Conservation (phyloP, 1,140 invertebrate species). For the Acromyrmex heyeri region DNA sequence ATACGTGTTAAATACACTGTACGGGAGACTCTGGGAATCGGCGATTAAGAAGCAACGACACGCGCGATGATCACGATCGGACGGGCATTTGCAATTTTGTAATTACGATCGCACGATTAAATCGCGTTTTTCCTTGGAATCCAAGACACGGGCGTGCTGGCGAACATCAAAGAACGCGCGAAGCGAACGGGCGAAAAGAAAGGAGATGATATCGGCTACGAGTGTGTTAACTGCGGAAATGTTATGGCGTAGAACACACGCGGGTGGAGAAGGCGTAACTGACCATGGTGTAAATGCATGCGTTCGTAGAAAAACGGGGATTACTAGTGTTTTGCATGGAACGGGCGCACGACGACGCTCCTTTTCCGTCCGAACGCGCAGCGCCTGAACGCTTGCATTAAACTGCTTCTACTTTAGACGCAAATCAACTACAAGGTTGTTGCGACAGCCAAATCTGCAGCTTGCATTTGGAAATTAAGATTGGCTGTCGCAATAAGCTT, state of each 20-base stretch:
- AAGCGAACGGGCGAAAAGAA: slow-evolving; percentile 60
- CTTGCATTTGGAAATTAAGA: too few relatives aligned
- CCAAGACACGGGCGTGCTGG: slow-evolving; percentile 64
- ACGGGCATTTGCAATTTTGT: slow-evolving; percentile 37
- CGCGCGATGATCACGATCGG: slow-evolving; percentile 45
- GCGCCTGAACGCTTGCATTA: slow-evolving; percentile 23
- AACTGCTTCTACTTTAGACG: too few relatives aligned
- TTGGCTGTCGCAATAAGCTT: too few relatives aligned
- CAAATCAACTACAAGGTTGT: too few relatives aligned
- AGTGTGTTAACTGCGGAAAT: slow-evolving; percentile 68
- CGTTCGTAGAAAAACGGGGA: slow-evolving; percentile 65
- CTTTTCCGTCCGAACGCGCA: slow-evolving; percentile 60
- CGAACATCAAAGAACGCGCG: slow-evolving; percentile 69
- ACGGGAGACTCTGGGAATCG: slow-evolving; percentile 3
- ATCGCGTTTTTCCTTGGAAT: slow-evolving; percentile 65
- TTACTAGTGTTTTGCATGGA: slow-evolving; percentile 59
- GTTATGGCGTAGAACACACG: slow-evolving; percentile 68
- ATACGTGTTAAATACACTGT: not conserved
- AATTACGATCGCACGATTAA: slow-evolving; percentile 51
- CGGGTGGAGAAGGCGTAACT: slow-evolving; percentile 70
- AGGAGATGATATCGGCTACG: slow-evolving; percentile 71
- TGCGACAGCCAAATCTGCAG: too few relatives aligned
- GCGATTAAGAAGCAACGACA: slow-evolving; percentile 33
- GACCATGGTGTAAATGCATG: slow-evolving; percentile 67
- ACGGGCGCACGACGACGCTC: slow-evolving; percentile 46